A percentile compares a stretch with the other conserved stretches of the same genome.
phyloP scores from a whole-genome alignment of 2,888 invertebrate genomes.

The Drosophila merina region DNA sequence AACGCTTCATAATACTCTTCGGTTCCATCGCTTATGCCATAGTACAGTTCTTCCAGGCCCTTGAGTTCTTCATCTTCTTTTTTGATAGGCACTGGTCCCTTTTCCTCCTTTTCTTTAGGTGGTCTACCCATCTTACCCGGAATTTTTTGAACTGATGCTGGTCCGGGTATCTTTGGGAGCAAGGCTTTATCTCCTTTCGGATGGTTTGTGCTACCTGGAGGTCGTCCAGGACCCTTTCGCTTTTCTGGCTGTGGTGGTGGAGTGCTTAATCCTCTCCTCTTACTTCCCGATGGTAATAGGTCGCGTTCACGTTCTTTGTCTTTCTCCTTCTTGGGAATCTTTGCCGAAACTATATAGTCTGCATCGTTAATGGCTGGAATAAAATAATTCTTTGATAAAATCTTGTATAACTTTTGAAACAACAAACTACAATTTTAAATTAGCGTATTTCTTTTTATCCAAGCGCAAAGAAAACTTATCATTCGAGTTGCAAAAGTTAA shows the following conservation, averaged over 20 bases:
- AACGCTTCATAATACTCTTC: conserved; percentile 78
- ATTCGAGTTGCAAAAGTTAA: not conserved
- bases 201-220: conserved; percentile 38
- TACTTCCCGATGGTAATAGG: conserved; percentile 51
- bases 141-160: not conserved
- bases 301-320: conserved; percentile 47
- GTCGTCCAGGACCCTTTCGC: conserved; percentile 44
- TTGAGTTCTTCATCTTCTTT: conserved; percentile 78
- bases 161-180: conserved; percentile 17
- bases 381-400: conserved; percentile 6
- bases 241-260: conserved; percentile 35
- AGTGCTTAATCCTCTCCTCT: conserved; percentile 57
- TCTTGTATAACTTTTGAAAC: conserved; percentile 1
- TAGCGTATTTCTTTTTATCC: too few relatives aligned
- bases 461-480: too few relatives aligned
- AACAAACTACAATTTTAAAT: not conserved
- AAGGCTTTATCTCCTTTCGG: conserved; percentile 26
- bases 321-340: conserved; percentile 81
- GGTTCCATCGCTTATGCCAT: conserved; percentile 79
- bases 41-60: conserved; percentile 82
- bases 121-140: conserved; percentile 42
- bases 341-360: conserved; percentile 72
- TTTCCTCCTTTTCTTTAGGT: conserved; percentile 57
- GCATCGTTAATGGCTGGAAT: conserved; percentile 82
- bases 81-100: conserved; percentile 64